phyloP scores from a whole-genome alignment of 92 coral and sea anemone genomes.

The Muricea muricata region DNA sequence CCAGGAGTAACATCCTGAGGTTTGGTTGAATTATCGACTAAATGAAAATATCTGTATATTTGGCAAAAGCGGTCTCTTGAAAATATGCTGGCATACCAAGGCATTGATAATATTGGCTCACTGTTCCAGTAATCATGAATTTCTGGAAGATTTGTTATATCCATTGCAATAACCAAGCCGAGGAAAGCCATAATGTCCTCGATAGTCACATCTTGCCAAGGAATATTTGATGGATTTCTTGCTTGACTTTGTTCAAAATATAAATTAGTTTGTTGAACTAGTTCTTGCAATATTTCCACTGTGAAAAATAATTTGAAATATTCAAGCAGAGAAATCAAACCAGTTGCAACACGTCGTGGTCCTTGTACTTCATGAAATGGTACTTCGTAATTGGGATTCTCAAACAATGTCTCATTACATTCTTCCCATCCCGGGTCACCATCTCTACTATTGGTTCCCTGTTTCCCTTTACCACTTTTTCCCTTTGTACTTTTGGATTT shows the following conservation, averaged over 20 bases:
- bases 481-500: too few species aligned
- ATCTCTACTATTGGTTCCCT: background rate
- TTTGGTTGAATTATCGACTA: constrained; percentile 38
- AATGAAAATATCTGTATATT: constrained; percentile 44
- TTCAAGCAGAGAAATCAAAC: background rate
- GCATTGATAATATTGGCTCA: constrained; percentile 17
- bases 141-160: background rate
- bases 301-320: background rate
- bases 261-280: background rate
- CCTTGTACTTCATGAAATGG: background rate
- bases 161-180: constrained; percentile 16
- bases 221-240: background rate
- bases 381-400: background rate
- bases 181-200: constrained; percentile 14
- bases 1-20: background rate
- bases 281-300: background rate
- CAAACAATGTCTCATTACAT: background rate
- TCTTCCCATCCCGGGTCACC: background rate
- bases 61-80: constrained; percentile 33
- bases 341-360: background rate
- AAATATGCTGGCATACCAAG: constrained; percentile 44
- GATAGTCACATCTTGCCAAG: constrained; percentile 15
- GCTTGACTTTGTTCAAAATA: background rate
- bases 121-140: constrained; percentile 8
- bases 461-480: background rate